phyloP scores from a whole-genome alignment of 2,113 vertebrate species.

The Austrofundulus limnaeus region DNA sequence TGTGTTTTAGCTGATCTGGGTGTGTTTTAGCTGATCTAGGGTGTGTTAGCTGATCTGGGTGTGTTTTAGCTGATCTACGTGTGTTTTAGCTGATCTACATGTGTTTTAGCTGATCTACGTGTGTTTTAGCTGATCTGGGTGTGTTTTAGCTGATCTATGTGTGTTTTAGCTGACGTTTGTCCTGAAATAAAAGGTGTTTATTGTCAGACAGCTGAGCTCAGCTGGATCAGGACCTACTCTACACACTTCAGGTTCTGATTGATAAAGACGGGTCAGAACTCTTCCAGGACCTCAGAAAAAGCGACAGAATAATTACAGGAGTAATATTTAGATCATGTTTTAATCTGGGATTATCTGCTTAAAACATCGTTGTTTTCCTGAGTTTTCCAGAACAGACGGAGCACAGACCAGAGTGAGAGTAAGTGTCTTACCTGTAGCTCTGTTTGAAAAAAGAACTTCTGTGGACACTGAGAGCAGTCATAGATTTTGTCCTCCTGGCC shows the following conservation, averaged over 20 bases:
- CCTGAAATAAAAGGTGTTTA: neutral
- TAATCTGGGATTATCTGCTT: neutral
- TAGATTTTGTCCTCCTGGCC: constrained; percentile 99
- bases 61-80: too few species aligned
- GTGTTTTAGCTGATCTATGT: too few species aligned
- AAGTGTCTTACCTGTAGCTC: constrained; percentile 92
- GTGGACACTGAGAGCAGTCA: constrained; percentile 97
- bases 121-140: too few species aligned
- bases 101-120: too few species aligned
- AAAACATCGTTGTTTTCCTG: neutral
- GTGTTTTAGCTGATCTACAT: too few species aligned
- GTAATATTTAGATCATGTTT: neutral
- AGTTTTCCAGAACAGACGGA: neutral
- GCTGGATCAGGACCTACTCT: constrained; percentile 66
- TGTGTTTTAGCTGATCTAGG: too few species aligned
- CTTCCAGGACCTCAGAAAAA: constrained; percentile 34
- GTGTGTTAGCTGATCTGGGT: too few species aligned
- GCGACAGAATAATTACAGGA: neutral
- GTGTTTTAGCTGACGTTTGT: too few species aligned
- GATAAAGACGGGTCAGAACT: constrained; percentile 68
- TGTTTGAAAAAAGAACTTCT: constrained; percentile 99
- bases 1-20: too few species aligned
- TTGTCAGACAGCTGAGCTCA: constrained; percentile 63
- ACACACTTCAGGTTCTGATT: constrained; percentile 58
- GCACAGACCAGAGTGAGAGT: neutral